A percentile compares a stretch with the other conserved stretches of the same genome.
Conservation (phyloP, 2,113 vertebrate species). For the Bubo scandiacus region DNA sequence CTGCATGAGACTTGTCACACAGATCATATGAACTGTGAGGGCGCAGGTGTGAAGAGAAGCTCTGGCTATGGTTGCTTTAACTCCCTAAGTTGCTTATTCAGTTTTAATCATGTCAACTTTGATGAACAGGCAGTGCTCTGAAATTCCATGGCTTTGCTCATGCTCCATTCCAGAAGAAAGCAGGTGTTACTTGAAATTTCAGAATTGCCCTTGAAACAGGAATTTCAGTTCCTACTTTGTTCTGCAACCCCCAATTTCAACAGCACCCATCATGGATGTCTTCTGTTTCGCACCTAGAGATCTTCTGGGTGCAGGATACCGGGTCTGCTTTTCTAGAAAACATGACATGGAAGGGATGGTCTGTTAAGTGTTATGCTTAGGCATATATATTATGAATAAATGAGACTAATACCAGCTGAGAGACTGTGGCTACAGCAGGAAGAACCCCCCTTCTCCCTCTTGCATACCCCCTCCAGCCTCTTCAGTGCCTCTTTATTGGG, state of each 20-base stretch:
- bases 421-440: neutral
- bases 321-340: neutral
- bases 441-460: neutral
- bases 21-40: neutral
- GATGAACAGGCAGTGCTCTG: neutral
- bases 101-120: neutral
- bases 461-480: neutral
- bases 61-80: neutral
- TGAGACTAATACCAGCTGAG: neutral
- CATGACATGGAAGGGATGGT: neutral
- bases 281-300: neutral
- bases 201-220: neutral
- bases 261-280: rapidly evolving
- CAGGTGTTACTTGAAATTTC: neutral
- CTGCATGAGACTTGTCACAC: rapidly evolving
- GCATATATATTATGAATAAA: neutral
- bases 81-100: neutral
- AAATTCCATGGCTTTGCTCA: neutral
- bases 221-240: neutral
- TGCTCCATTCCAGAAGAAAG: neutral
- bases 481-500: neutral
- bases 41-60: neutral
- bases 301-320: neutral
- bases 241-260: neutral
- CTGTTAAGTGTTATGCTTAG: neutral